Conservation (phyloP, 2,888 invertebrate genomes). For the Chrysolina haemoptera region DNA sequence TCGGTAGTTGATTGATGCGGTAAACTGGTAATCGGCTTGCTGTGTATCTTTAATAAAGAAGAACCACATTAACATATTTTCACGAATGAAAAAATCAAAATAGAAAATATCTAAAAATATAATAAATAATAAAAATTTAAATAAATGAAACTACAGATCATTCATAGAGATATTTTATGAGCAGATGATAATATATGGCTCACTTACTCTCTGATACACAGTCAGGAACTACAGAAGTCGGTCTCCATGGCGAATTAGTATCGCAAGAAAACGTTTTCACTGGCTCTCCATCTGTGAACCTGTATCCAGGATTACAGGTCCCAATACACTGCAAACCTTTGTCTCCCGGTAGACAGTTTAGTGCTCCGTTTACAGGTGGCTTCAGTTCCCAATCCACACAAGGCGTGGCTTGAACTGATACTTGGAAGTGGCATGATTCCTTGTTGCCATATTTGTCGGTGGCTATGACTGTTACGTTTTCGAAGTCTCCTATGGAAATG, state of each 20-base stretch:
- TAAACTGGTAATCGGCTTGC: slow-evolving; percentile 94
- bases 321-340: slow-evolving; percentile 90
- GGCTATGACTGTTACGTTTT: slow-evolving; percentile 93
- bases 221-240: slow-evolving; percentile 92
- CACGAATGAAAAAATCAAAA: slow-evolving; percentile 40
- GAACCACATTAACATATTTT: neutral
- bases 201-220: slow-evolving; percentile 93
- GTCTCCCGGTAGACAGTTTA: slow-evolving; percentile 89
- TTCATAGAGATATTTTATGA: too few species aligned
- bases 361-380: slow-evolving; percentile 89
- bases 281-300: slow-evolving; percentile 92
- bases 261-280: slow-evolving; percentile 91
- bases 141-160: too few species aligned
- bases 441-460: slow-evolving; percentile 90
- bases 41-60: slow-evolving; percentile 79
- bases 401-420: slow-evolving; percentile 92
- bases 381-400: slow-evolving; percentile 96
- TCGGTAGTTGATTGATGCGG: slow-evolving; percentile 88
- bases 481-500: slow-evolving; percentile 88
- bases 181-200: too few species aligned
- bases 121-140: too few species aligned
- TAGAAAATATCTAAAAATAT: too few species aligned
- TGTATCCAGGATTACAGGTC: slow-evolving; percentile 89
- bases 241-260: slow-evolving; percentile 86
- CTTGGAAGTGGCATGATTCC: slow-evolving; percentile 93